Conservation (phyloP, 2,113 vertebrate species). For the Gnathonemus longibarbis region DNA sequence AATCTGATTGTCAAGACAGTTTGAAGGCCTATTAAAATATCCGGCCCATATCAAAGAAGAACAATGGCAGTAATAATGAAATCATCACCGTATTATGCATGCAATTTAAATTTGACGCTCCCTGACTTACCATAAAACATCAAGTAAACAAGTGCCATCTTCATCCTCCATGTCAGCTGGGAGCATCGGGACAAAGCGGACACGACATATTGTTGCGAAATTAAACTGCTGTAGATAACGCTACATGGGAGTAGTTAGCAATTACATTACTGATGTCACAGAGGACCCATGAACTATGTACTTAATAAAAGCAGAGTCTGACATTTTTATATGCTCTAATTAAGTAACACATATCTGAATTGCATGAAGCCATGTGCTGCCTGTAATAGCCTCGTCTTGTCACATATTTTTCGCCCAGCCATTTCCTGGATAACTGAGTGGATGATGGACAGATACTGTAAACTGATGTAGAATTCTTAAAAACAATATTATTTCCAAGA, state of each 20-base stretch:
- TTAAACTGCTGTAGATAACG: background rate
- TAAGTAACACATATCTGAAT: background rate
- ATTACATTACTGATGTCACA: background rate
- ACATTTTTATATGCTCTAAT: background rate
- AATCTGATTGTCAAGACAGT: background rate
- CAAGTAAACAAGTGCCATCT: conserved; percentile 73
- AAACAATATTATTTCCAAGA: background rate
- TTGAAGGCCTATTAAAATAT: background rate
- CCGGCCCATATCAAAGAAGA: background rate
- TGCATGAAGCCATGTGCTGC: background rate
- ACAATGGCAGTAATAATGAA: background rate
- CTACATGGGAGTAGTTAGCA: background rate
- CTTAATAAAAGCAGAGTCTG: background rate
- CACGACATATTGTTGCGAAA: background rate
- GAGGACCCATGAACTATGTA: background rate
- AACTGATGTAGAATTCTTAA: background rate
- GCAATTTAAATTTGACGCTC: background rate
- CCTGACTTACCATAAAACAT: conserved; percentile 68
- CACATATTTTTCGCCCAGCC: background rate
- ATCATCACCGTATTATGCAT: background rate
- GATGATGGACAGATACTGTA: background rate
- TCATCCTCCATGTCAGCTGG: conserved; percentile 75
- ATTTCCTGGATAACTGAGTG: background rate
- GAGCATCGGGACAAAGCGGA: conserved; percentile 11
- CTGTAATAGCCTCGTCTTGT: background rate